Evolutionary conservation across 2,888 invertebrate genomes (phyloP).

Genomic region (Lasioglossum malachurum): DNA sequence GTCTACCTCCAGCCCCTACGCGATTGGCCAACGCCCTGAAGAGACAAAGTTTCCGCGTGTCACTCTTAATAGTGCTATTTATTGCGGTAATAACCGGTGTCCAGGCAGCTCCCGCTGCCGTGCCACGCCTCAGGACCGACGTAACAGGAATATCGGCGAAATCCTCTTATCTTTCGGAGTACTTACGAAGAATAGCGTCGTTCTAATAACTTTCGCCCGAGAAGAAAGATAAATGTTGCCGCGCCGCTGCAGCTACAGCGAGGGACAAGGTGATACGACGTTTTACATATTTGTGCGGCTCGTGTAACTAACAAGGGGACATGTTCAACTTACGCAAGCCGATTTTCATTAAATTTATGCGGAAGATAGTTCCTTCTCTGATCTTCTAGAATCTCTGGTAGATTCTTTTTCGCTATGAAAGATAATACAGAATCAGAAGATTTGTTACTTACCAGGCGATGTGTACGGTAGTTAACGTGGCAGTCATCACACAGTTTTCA

Average conservation of each 20-base stretch:
- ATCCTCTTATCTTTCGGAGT: constrained; percentile 65
- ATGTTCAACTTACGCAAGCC: not conserved
- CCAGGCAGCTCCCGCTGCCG: constrained; percentile 21
- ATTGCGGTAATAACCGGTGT: constrained; percentile 64
- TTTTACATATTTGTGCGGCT: not conserved
- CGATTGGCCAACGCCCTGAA: constrained; percentile 35
- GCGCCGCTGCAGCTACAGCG: not conserved
- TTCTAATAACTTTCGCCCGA: constrained; percentile 54
- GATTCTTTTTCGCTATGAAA: too few species aligned
- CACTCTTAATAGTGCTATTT: constrained; percentile 69
- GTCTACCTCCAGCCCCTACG: not conserved
- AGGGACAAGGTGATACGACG: not conserved
- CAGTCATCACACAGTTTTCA: too few species aligned
- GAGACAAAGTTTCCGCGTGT: constrained; percentile 60
- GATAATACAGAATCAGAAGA: too few species aligned
- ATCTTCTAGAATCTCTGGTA: too few species aligned
- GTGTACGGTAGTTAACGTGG: too few species aligned
- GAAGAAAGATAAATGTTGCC: constrained; percentile 33
- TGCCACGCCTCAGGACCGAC: constrained; percentile 7
- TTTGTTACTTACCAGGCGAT: too few species aligned
- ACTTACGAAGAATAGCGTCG: constrained; percentile 51
- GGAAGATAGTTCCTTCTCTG: not conserved
- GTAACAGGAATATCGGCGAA: constrained; percentile 51
- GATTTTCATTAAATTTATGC: not conserved
- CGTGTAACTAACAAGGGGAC: not conserved